Percentiles rank a stretch among this genome's conserved stretches.
Conservation (phyloP, 2,888 invertebrate species). For the Eretmocerus hayati region DNA sequence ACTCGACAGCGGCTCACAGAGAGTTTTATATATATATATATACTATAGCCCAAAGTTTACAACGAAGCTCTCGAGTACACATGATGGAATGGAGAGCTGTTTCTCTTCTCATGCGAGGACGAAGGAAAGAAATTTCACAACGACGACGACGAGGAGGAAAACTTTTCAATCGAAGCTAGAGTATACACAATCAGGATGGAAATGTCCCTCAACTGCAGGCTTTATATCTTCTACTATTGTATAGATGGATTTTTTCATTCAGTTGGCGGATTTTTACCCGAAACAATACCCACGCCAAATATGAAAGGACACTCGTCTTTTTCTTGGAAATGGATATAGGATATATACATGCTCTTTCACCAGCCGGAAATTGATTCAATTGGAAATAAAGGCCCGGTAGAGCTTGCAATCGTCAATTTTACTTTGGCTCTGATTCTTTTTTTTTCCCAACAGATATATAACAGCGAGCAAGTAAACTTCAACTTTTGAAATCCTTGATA, state of each 20-base stretch:
- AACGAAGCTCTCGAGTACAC: neutral
- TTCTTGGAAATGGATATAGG: slow-evolving; percentile 1
- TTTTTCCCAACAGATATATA: too few species aligned
- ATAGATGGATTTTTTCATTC: slow-evolving; percentile 14
- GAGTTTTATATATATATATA: too few species aligned
- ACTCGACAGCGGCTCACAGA: slow-evolving; percentile 14
- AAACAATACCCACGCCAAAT: slow-evolving; percentile 18
- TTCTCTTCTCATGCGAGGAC: slow-evolving; percentile 8
- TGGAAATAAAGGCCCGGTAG: slow-evolving; percentile 10
- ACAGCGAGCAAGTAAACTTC: too few species aligned
- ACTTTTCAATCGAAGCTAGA: slow-evolving; percentile 22
- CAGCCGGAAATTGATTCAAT: slow-evolving; percentile 16
- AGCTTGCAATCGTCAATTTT: neutral
- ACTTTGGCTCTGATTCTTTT: neutral
- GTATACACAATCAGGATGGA: slow-evolving; percentile 15
- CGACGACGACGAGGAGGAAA: slow-evolving; percentile 5
- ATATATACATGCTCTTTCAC: too few species aligned
- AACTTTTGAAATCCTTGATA: too few species aligned
- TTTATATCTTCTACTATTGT: too few species aligned
- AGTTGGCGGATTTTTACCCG: slow-evolving; percentile 17
- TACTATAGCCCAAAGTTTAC: too few species aligned
- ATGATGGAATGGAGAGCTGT: slow-evolving; percentile 2
- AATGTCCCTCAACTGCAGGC: neutral
- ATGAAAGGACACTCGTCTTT: neutral
- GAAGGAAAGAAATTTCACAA: slow-evolving; percentile 13